A percentile compares a stretch with the other conserved stretches of the same genome.
Conservation (phyloP, 53 echinoderm and acorn worm genomes). For the Temnopleurus reevesii region DNA sequence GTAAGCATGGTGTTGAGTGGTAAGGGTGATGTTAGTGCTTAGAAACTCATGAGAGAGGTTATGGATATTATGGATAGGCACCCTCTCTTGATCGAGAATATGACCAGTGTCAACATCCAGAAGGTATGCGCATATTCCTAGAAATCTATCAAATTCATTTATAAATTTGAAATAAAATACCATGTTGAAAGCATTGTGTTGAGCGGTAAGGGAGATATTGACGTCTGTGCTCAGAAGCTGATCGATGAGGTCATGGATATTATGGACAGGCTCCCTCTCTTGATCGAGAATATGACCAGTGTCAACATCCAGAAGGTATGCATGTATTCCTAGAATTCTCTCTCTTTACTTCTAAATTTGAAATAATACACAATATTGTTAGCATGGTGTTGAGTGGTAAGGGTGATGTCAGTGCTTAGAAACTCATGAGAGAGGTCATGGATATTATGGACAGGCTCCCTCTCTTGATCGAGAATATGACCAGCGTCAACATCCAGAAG, state of each 20-base stretch:
- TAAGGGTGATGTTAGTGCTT: too few species aligned
- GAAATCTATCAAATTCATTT: too few species aligned
- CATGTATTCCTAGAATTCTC: neutral
- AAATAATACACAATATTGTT: too few species aligned
- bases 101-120: too few species aligned
- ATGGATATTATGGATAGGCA: neutral
- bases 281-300: slow-evolving; percentile 87
- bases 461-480: slow-evolving; percentile 70
- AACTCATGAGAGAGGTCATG: slow-evolving; percentile 77
- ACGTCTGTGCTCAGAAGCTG: slow-evolving; percentile 82
- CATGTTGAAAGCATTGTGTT: too few species aligned
- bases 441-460: slow-evolving; percentile 80
- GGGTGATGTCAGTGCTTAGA: slow-evolving; percentile 68
- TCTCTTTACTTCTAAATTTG: too few species aligned
- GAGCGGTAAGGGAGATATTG: slow-evolving; percentile 79
- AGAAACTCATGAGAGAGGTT: neutral
- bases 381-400: slow-evolving; percentile 33
- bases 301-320: slow-evolving; percentile 82
- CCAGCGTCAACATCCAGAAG: slow-evolving; percentile 73
- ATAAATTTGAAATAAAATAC: too few species aligned
- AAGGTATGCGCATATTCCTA: too few species aligned
- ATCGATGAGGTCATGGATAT: slow-evolving; percentile 90
- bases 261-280: slow-evolving; percentile 78
- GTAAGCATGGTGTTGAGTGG: too few species aligned
- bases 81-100: too few species aligned